Conservation (phyloP, 2,797 vertebrate species). For the Sebastes reedi region DNA sequence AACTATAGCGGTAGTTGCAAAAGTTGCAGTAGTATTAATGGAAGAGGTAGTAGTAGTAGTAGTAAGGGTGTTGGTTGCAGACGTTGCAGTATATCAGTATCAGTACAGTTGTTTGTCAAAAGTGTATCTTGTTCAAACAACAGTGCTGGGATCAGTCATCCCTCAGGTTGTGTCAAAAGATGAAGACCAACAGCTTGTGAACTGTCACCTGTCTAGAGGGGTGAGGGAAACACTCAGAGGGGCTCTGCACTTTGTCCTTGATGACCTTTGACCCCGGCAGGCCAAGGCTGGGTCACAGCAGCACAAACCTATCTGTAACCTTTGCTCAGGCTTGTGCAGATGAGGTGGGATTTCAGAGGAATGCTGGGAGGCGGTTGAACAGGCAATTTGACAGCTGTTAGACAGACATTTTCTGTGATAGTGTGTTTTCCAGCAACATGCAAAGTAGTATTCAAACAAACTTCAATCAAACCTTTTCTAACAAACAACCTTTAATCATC, state of each 20-base stretch:
- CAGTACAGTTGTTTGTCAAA: neutral
- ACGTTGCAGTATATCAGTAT: neutral
- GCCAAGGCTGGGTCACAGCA: neutral
- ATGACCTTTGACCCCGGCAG: constrained; percentile 19
- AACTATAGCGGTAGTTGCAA: too few relatives aligned
- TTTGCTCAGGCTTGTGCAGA: neutral
- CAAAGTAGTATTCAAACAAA: neutral
- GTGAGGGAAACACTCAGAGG: neutral
- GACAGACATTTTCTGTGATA: neutral
- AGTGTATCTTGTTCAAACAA: neutral
- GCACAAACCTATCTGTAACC: neutral
- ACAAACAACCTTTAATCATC: neutral
- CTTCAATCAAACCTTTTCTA: too few relatives aligned
- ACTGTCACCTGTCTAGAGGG: neutral
- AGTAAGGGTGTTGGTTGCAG: neutral
- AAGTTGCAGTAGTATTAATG: neutral
- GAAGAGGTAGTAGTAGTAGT: neutral
- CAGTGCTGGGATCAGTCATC: neutral
- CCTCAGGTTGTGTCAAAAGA: neutral
- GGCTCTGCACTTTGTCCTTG: neutral
- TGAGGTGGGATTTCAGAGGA: neutral
- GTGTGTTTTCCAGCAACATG: neutral
- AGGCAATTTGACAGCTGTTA: neutral
- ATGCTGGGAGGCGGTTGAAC: neutral
- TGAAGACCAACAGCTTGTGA: neutral